Evolutionary conservation across 2,113 vertebrate species (phyloP).

Genomic region (Chloebia gouldiae): DNA sequence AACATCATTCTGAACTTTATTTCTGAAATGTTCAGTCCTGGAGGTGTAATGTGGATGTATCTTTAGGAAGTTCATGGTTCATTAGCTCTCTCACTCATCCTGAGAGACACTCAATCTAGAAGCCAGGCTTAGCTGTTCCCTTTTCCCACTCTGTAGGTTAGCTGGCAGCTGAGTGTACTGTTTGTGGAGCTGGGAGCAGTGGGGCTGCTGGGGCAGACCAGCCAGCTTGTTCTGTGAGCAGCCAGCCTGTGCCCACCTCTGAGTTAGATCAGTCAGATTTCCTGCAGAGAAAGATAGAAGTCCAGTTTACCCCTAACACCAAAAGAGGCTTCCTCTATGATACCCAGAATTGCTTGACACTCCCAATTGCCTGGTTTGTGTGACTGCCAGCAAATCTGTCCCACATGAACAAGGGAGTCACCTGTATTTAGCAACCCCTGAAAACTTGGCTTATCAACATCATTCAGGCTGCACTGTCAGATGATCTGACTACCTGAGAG

Average conservation of each 20-base stretch:
- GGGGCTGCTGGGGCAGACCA: not conserved
- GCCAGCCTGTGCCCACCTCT: not conserved
- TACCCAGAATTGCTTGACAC: not conserved
- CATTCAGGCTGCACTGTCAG: not conserved
- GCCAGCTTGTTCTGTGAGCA: not conserved
- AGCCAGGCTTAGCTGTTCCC: not conserved
- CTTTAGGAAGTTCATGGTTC: not conserved
- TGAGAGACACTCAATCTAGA: not conserved
- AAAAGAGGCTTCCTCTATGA: not conserved
- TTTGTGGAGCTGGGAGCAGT: not conserved
- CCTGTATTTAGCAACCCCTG: not conserved
- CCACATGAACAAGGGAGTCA: not conserved
- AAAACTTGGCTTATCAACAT: not conserved
- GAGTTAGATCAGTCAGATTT: not conserved
- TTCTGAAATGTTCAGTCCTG: not conserved
- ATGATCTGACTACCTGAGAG: not conserved
- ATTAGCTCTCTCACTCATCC: not conserved
- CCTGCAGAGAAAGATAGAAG: not conserved
- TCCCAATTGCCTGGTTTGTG: not conserved
- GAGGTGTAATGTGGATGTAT: not conserved
- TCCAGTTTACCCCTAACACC: not conserved
- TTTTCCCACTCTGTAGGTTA: rapidly evolving
- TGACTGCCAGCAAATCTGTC: not conserved
- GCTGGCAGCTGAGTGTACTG: not conserved
- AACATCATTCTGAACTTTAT: not conserved